Percentiles rank a stretch among this genome's conserved stretches.
Evolutionary conservation across 35 echinoderm and acorn worm genomes (phyloP).

Genomic region (Ptychodera flava): DNA sequence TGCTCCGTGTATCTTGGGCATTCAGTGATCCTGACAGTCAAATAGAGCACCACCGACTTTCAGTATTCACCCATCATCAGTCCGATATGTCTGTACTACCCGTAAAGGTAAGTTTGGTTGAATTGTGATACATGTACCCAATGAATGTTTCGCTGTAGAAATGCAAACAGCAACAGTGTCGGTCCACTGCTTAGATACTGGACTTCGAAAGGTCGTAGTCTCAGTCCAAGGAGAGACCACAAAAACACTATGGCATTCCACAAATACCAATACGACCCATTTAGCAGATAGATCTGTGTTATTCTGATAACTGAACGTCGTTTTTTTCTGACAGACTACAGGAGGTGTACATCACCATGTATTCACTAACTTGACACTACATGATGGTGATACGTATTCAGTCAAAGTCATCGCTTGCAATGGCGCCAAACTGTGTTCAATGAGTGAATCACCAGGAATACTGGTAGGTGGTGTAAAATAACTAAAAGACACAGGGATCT

Average conservation of each 20-base stretch:
- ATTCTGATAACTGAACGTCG: too few species aligned
- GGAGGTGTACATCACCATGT: slow-evolving; percentile 24
- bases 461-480: slow-evolving; percentile 11
- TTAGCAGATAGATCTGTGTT: too few species aligned
- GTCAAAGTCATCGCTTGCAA: slow-evolving; percentile 41
- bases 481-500: not conserved
- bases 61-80: slow-evolving; percentile 4
- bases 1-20: not conserved
- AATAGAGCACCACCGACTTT: not conserved
- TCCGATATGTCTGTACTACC: not conserved
- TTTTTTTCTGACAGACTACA: slow-evolving; percentile 14
- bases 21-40: not conserved
- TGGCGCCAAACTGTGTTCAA: slow-evolving; percentile 21
- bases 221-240: too few species aligned
- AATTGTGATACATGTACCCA: too few species aligned
- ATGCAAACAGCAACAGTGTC: not conserved
- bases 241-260: too few species aligned
- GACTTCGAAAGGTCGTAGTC: not conserved
- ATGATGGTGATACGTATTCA: slow-evolving; percentile 27
- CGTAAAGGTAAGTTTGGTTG: not conserved
- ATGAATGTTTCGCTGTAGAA: not conserved
- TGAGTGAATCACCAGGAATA: not conserved
- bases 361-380: slow-evolving; percentile 31
- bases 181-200: not conserved
- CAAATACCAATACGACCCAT: too few species aligned